phyloP scores from a whole-genome alignment of 2,888 invertebrate genomes.

The Rhingia rostrata region DNA sequence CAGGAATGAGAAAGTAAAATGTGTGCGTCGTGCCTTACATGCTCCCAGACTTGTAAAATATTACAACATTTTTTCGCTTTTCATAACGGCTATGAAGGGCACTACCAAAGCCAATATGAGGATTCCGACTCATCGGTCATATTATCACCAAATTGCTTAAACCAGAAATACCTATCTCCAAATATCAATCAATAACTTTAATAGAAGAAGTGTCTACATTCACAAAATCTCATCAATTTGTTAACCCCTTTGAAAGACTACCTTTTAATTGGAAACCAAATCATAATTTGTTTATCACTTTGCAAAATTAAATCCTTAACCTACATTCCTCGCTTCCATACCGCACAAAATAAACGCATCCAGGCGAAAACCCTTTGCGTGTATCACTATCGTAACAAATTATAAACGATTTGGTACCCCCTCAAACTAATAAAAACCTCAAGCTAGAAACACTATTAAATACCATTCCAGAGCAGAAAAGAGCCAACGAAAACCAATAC shows the following conservation, averaged over 20 bases:
- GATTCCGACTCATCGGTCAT: not conserved
- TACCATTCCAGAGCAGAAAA: constrained; percentile 27
- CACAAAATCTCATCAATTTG: not conserved
- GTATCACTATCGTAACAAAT: constrained; percentile 67
- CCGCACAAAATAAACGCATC: not conserved
- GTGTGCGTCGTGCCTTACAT: too few relatives aligned
- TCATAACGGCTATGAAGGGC: too few relatives aligned
- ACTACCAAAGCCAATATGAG: not conserved
- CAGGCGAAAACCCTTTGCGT: constrained; percentile 47
- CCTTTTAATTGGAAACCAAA: constrained; percentile 24
- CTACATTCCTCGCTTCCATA: constrained; percentile 20
- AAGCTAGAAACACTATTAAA: constrained; percentile 59
- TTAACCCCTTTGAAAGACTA: not conserved
- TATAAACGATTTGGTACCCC: constrained; percentile 61
- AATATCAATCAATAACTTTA: constrained; percentile 8
- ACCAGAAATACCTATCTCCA: too few relatives aligned
- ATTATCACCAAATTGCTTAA: not conserved
- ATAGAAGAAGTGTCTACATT: not conserved
- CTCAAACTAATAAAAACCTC: constrained; percentile 64
- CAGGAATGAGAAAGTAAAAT: too few relatives aligned
- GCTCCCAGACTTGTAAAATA: too few relatives aligned
- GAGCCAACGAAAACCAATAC: constrained; percentile 1
- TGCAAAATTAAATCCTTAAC: constrained; percentile 69
- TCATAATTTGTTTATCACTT: constrained; percentile 50
- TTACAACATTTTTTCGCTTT: too few relatives aligned